Evolutionary conservation across 2,113 vertebrate genomes (phyloP), one percentile per base, ranked within the genome.

Genomic region (Zosterops japonicus): DNA sequence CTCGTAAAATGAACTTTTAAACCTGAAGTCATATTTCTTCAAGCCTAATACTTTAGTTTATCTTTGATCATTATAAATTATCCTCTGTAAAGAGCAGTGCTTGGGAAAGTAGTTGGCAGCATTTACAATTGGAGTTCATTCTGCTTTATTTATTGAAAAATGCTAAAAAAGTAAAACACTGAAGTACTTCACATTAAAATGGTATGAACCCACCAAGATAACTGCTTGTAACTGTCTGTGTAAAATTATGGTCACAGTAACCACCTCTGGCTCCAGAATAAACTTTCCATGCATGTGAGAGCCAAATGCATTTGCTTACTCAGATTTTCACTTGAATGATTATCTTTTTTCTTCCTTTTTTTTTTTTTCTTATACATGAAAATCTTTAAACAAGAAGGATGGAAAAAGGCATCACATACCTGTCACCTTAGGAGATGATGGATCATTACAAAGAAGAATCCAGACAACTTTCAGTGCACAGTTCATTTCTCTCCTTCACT

Each of bases 281-380:
- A 93, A 95, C 92, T 98, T 97, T 98, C 97, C 97, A 80, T 53
- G 60, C 50, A 36, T 90, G 35, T 64, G 25, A 39, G 75, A 96
- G 97, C 97, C 97, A 97, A 97, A 95, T 89, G 68, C n/a, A 41
- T 97, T 98, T 98, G 94, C 96, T 98, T 97, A 97, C 94, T 98
- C 85, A 96, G 95, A 97, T 96, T 97, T 98, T 98, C 81, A 77
- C 60, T 96, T 94, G 64, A 97, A 96, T 97, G 53, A 83, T 85
- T 70, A 57, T 55, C 10, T 39, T 35, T 16, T 11, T 47, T 19
- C 9, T 70, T 28, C 11, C 8, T 77, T 76, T 61, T 39, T 85
- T 85, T 63, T 25, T 39, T 22, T 29, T 49, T 81, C 79, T 68
- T 79, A 80, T 67, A 57, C 74, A 81, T 87, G 52, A 96, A 91